Evolutionary conservation across 1,140 invertebrate species (phyloP).

Genomic region (Rhizoglyphus robini): DNA sequence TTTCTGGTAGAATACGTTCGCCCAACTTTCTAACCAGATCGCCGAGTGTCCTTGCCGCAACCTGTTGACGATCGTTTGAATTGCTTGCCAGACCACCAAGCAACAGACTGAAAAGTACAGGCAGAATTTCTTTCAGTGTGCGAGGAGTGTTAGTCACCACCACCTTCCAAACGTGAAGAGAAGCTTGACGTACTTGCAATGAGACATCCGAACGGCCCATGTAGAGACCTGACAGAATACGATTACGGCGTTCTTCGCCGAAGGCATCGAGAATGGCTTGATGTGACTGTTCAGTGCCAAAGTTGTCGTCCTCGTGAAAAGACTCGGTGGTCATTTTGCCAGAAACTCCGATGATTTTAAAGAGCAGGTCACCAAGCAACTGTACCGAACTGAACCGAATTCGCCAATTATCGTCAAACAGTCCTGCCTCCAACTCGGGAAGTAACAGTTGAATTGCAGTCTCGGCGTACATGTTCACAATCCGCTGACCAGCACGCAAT

Average conservation of each 20-base stretch:
- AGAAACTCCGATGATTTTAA: slow-evolving; percentile 82
- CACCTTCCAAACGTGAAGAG: slow-evolving; percentile 89
- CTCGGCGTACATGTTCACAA: slow-evolving; percentile 91
- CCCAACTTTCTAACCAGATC: slow-evolving; percentile 95
- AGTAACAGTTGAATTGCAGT: slow-evolving; percentile 83
- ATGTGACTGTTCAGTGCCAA: slow-evolving; percentile 93
- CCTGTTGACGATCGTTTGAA: slow-evolving; percentile 85
- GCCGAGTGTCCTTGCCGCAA: slow-evolving; percentile 86
- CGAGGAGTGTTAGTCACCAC: slow-evolving; percentile 92
- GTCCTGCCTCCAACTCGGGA: slow-evolving; percentile 80
- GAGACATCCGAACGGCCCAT: slow-evolving; percentile 95
- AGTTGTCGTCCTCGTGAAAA: slow-evolving; percentile 94
- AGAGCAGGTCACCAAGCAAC: slow-evolving; percentile 85
- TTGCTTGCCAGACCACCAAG: slow-evolving; percentile 85
- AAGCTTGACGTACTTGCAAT: slow-evolving; percentile 88
- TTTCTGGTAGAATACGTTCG: slow-evolving; percentile 90
- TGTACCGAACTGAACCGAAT: slow-evolving; percentile 94
- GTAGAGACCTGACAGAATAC: slow-evolving; percentile 86
- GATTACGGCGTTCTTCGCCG: slow-evolving; percentile 73
- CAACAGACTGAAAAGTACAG: slow-evolving; percentile 78
- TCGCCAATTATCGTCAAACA: slow-evolving; percentile 96
- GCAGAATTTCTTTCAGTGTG: slow-evolving; percentile 89
- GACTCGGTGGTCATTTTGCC: slow-evolving; percentile 99
- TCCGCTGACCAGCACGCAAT: slow-evolving; percentile 84
- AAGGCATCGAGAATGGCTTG: slow-evolving; percentile 70